Evolutionary conservation across 2,888 invertebrate species (phyloP).

Genomic region (Dinocampus coccinellae): DNA sequence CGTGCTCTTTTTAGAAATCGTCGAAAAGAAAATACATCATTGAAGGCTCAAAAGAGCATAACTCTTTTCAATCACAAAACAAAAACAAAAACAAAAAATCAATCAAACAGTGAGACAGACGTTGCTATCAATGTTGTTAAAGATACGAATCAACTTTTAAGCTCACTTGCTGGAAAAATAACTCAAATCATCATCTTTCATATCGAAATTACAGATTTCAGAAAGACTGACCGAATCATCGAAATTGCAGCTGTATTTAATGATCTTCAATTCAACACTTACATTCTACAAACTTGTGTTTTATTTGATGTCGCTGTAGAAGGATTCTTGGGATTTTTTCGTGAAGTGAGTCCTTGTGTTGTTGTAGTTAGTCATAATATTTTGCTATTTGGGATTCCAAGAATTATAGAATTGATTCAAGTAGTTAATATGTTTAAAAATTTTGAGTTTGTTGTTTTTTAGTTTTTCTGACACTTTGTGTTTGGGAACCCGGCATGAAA

Average conservation of each 20-base stretch:
- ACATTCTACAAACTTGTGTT: not conserved
- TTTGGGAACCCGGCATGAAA: no score
- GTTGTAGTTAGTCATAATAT: not conserved
- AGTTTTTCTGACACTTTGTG: no score
- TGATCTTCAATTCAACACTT: not conserved
- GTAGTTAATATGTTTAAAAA: not conserved
- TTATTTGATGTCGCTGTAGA: not conserved
- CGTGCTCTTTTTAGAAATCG: conserved; percentile 2
- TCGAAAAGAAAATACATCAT: not conserved
- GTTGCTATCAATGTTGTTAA: not conserved
- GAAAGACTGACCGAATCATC: conserved; percentile 21
- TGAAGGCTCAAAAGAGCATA: conserved; percentile 11
- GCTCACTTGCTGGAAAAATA: no score
- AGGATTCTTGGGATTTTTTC: not conserved
- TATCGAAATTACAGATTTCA: conserved; percentile 29
- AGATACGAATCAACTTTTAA: no score
- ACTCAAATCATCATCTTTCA: no score
- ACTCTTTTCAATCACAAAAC: no score
- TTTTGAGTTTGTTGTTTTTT: not conserved
- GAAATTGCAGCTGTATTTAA: conserved; percentile 30
- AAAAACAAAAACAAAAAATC: no score
- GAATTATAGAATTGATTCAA: not conserved
- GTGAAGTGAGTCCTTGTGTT: not conserved
- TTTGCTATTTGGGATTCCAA: not conserved
- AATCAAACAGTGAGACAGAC: conserved; percentile 3